Percentiles rank a stretch among this genome's conserved stretches.
phyloP scores from a whole-genome alignment of 2,797 vertebrate genomes.

The Tapera naevia region DNA sequence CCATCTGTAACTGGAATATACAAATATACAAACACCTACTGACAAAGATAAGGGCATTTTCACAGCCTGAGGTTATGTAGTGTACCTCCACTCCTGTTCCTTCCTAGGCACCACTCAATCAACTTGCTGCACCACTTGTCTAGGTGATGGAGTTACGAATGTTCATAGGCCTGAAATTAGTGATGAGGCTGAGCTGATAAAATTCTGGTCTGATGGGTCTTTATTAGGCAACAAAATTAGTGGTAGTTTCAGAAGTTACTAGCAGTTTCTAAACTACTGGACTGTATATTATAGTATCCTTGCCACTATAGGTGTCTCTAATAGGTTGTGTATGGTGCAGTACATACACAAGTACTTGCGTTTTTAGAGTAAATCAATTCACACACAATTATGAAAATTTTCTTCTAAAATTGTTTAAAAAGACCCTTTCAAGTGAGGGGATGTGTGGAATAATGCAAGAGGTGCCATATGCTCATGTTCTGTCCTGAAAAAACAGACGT shows the following conservation, averaged over 20 bases:
- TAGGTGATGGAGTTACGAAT: background rate
- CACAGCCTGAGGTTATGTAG: background rate
- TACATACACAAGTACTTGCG: background rate
- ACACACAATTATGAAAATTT: background rate
- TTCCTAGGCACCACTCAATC: background rate
- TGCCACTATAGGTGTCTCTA: background rate
- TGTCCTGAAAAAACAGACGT: background rate
- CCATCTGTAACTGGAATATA: background rate
- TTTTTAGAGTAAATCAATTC: background rate
- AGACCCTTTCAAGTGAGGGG: background rate
- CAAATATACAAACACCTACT: background rate
- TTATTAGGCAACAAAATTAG: background rate
- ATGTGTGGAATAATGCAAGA: background rate
- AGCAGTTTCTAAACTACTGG: background rate
- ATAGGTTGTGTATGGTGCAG: background rate
- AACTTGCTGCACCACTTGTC: background rate
- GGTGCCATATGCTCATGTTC: background rate
- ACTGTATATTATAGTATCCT: background rate
- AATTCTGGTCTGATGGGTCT: background rate
- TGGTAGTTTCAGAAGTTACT: background rate
- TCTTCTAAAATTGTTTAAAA: background rate
- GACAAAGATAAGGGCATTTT: background rate
- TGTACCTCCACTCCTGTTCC: background rate
- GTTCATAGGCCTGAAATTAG: background rate
- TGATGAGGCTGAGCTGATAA: accelerated